Percentiles rank a stretch among this genome's conserved stretches.
phyloP scores from a whole-genome alignment of 2,888 invertebrate genomes.

The Torymus auratus region DNA sequence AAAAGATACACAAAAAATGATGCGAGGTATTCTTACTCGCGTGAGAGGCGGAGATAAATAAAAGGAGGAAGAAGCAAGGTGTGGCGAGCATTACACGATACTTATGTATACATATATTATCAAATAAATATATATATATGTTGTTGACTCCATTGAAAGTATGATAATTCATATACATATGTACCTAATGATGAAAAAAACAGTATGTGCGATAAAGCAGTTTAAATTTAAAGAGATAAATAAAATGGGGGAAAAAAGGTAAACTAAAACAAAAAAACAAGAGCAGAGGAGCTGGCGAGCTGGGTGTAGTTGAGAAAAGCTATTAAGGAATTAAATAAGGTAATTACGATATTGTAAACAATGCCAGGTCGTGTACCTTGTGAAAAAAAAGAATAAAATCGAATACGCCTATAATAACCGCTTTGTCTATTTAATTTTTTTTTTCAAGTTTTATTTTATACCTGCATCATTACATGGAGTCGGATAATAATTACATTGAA shows the following conservation, averaged over 20 bases:
- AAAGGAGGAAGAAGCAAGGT: conserved; percentile 56
- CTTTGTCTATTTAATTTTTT: conserved; percentile 7
- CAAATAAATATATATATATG: conserved; percentile 74
- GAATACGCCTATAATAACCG: conserved; percentile 58
- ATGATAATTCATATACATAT: conserved; percentile 72
- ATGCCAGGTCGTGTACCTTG: conserved; percentile 73
- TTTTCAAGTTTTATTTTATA: too few species aligned
- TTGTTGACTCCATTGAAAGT: conserved; percentile 77
- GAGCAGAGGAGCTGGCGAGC: conserved; percentile 33
- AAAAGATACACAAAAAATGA: conserved; percentile 52
- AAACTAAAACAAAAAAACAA: conserved; percentile 28
- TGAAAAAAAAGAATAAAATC: conserved; percentile 72
- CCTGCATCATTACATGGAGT: too few species aligned
- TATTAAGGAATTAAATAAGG: conserved; percentile 69
- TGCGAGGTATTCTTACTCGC: conserved; percentile 69
- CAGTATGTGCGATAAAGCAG: conserved; percentile 50
- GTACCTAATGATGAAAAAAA: conserved; percentile 66
- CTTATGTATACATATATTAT: conserved; percentile 73
- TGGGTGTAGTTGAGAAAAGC: conserved; percentile 56
- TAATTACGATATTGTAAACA: conserved; percentile 73
- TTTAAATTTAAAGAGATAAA: conserved; percentile 66
- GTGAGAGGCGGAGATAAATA: background rate
- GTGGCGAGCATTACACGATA: conserved; percentile 71
- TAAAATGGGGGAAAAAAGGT: too few species aligned
- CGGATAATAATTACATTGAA: too few species aligned